Conservation (phyloP, 2,113 vertebrate genomes). For the Notiomystis cincta region DNA sequence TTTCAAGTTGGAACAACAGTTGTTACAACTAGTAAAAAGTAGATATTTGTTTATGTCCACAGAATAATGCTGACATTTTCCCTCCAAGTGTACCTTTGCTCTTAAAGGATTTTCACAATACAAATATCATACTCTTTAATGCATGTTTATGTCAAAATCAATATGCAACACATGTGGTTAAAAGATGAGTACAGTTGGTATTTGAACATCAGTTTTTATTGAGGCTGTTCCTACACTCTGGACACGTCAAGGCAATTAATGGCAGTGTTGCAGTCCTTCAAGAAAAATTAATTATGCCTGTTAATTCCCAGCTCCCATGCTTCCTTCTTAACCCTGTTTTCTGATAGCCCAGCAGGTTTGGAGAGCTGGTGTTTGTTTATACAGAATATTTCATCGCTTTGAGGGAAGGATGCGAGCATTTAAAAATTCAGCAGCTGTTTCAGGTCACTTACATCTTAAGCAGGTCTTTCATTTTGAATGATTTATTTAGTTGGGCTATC, state of each 20-base stretch:
- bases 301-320: not conserved
- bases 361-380: not conserved
- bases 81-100: not conserved
- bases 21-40: not conserved
- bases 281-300: slow-evolving; percentile 35
- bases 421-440: slow-evolving; percentile 45
- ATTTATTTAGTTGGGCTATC: slow-evolving; percentile 37
- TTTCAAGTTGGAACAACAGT: not conserved
- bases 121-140: not conserved
- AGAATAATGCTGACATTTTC: not conserved
- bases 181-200: slow-evolving; percentile 28
- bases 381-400: not conserved
- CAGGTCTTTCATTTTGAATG: not conserved
- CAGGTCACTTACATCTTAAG: slow-evolving; percentile 5
- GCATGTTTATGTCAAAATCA: slow-evolving; percentile 9
- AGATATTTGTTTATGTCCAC: not conserved
- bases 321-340: not conserved
- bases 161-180: not conserved
- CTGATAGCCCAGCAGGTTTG: not conserved
- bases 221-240: not conserved
- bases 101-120: not conserved
- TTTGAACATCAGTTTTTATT: slow-evolving; percentile 57
- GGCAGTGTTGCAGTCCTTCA: not conserved
- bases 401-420: not conserved
- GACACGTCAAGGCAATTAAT: slow-evolving; percentile 1